phyloP scores from a whole-genome alignment of 2,888 invertebrate species.

The Xanthia togata region DNA sequence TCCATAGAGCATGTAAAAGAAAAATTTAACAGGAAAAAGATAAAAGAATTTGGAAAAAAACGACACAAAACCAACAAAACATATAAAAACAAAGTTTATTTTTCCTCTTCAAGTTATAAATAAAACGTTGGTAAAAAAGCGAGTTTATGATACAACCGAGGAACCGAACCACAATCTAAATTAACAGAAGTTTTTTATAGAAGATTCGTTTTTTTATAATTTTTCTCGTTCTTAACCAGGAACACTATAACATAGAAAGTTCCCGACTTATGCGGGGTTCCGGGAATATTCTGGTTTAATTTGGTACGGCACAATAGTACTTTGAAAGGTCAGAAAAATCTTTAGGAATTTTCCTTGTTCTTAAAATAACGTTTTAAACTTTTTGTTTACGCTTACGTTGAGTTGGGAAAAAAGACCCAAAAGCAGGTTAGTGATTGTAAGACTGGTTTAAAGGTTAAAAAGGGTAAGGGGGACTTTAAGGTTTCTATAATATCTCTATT shows the following conservation, averaged over 20 bases:
- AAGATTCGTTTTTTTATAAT: not conserved
- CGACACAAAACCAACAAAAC: not conserved
- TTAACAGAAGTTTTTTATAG: constrained; percentile 6
- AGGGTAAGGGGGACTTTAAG: not conserved
- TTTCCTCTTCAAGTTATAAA: constrained; percentile 8
- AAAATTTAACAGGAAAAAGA: not conserved
- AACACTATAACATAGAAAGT: constrained; percentile 15
- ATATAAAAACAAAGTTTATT: not conserved
- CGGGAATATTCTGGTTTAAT: constrained; percentile 2
- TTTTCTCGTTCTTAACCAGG: constrained; percentile 16
- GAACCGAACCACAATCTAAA: constrained; percentile 10
- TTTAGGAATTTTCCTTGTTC: constrained; percentile 28
- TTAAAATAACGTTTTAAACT: constrained; percentile 29
- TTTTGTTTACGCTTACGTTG: constrained; percentile 4
- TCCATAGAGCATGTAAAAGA: not conserved
- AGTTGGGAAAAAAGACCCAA: not conserved
- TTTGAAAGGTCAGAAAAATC: constrained; percentile 18
- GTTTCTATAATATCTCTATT: not conserved
- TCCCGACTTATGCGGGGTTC: not conserved
- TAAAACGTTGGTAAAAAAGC: constrained; percentile 22
- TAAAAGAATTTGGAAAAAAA: constrained; percentile 10
- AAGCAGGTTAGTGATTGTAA: constrained; percentile 13
- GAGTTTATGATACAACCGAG: not conserved
- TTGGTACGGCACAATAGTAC: constrained; percentile 1
- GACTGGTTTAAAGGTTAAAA: constrained; percentile 12